These are phyloP conservation scores for Dicyrtomina minuta DNA, from an alignment of 2,888 invertebrate genomes.

Conservation along the genomic window DNA sequence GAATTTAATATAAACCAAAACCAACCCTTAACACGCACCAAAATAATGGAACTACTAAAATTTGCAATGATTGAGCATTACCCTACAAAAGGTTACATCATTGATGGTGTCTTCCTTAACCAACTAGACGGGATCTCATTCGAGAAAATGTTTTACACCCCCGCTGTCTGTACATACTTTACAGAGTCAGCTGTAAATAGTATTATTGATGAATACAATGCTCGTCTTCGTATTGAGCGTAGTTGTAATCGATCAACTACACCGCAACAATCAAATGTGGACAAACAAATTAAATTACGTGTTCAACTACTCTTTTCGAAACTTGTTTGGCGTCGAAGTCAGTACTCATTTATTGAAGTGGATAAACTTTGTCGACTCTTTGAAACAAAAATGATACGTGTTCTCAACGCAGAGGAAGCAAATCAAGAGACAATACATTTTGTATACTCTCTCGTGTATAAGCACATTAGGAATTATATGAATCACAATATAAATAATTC, in stretches of 20 bases:
- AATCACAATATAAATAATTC: no score
- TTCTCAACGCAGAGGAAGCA: slow-evolving; percentile 45
- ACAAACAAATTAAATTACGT: slow-evolving; percentile 6
- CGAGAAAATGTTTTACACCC: slow-evolving; percentile 42
- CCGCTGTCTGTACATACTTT: slow-evolving; percentile 41
- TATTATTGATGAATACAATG: slow-evolving; percentile 8
- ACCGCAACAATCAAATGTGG: background rate
- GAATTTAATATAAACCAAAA: background rate
- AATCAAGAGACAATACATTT: slow-evolving; percentile 41
- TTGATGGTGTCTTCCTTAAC: slow-evolving; percentile 42
- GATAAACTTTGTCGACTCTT: slow-evolving; percentile 38
- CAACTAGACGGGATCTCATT: slow-evolving; percentile 38
- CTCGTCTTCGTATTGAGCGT: background rate
- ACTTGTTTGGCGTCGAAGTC: background rate
- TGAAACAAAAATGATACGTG: slow-evolving; percentile 39
- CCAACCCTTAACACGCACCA: slow-evolving; percentile 19
- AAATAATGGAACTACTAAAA: slow-evolving; percentile 43
- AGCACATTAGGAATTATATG: slow-evolving; percentile 9
- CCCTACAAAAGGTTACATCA: slow-evolving; percentile 42
- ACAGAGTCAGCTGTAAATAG: slow-evolving; percentile 30
- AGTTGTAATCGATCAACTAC: background rate
- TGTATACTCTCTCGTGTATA: slow-evolving; percentile 37
- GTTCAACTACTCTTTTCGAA: background rate
- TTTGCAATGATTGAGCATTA: slow-evolving; percentile 45
- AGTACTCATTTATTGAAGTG: slow-evolving; percentile 31